Percentiles rank a stretch among this genome's conserved stretches.
Evolutionary conservation across 1,140 invertebrate genomes (phyloP).

Genomic region (Nasonia longicornis): DNA sequence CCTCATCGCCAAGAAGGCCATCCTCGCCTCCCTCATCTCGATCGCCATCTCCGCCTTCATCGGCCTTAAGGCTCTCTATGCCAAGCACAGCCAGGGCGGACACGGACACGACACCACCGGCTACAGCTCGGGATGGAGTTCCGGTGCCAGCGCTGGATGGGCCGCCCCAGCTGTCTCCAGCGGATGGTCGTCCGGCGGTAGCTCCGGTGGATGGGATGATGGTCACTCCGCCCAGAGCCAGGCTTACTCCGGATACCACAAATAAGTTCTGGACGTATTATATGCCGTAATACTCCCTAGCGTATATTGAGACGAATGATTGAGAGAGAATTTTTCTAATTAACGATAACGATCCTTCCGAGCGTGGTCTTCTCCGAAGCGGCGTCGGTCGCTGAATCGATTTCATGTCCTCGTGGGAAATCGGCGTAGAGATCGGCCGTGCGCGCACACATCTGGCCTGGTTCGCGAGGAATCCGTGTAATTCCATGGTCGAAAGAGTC

Average conservation of each 20-base stretch:
- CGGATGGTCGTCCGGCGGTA: slow-evolving; percentile 61
- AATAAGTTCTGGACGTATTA: not conserved
- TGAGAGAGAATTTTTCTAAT: not conserved
- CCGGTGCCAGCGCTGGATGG: slow-evolving; percentile 44
- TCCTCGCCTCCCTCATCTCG: slow-evolving; percentile 74
- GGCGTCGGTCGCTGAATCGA: not conserved
- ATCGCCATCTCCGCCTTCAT: slow-evolving; percentile 74
- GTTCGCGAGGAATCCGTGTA: not conserved
- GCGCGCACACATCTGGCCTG: not conserved
- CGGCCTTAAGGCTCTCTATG: slow-evolving; percentile 69
- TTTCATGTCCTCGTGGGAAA: not conserved
- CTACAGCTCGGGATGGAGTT: slow-evolving; percentile 62
- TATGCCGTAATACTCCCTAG: not conserved
- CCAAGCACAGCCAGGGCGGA: slow-evolving; percentile 50
- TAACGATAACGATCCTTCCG: not conserved
- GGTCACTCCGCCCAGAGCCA: slow-evolving; percentile 55
- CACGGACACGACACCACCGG: slow-evolving; percentile 58
- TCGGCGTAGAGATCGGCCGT: not conserved
- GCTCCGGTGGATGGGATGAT: slow-evolving; percentile 58
- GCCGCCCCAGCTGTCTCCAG: not conserved
- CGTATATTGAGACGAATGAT: not conserved
- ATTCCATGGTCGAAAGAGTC: slow-evolving; percentile 3
- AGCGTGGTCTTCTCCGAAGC: not conserved
- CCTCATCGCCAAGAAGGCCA: slow-evolving; percentile 77
- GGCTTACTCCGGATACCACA: slow-evolving; percentile 60